Conservation (phyloP, 2,888 invertebrate species). For the Epiblema foenella region DNA sequence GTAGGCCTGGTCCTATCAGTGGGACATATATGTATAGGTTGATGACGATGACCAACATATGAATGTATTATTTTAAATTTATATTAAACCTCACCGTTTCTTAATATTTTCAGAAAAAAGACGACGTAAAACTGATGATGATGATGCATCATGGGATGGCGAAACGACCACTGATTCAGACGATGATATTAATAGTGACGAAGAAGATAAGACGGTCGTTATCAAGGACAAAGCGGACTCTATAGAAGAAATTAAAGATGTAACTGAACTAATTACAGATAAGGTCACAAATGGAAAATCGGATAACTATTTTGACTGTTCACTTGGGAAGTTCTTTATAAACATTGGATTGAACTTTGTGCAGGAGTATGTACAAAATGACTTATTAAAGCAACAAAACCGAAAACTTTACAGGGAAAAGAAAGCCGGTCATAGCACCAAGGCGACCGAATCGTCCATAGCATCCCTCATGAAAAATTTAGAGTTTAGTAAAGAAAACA, state of each 20-base stretch:
- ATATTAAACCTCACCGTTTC: not conserved
- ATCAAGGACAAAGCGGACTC: constrained; percentile 83
- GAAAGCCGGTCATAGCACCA: constrained; percentile 85
- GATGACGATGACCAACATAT: no score
- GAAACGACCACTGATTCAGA: constrained; percentile 82
- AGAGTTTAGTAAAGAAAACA: constrained; percentile 93
- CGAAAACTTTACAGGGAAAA: constrained; percentile 91
- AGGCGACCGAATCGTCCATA: constrained; percentile 90
- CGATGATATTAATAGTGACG: constrained; percentile 73
- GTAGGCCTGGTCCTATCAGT: no score
- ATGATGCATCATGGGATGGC: constrained; percentile 85
- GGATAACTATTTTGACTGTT: constrained; percentile 92
- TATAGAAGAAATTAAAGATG: constrained; percentile 80
- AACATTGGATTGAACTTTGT: constrained; percentile 96
- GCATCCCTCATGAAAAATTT: constrained; percentile 93
- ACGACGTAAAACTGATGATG: constrained; percentile 69
- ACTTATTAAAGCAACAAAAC: constrained; percentile 94
- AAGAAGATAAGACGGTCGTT: constrained; percentile 73
- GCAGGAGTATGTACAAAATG: constrained; percentile 97
- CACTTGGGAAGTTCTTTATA: constrained; percentile 95
- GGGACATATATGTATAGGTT: no score
- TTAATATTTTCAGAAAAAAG: constrained; percentile 58
- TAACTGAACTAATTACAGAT: constrained; percentile 66
- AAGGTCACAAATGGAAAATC: constrained; percentile 75
- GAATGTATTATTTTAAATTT: not conserved